Conservation (phyloP, 2,888 invertebrate genomes). For the Gortyna flavago region DNA sequence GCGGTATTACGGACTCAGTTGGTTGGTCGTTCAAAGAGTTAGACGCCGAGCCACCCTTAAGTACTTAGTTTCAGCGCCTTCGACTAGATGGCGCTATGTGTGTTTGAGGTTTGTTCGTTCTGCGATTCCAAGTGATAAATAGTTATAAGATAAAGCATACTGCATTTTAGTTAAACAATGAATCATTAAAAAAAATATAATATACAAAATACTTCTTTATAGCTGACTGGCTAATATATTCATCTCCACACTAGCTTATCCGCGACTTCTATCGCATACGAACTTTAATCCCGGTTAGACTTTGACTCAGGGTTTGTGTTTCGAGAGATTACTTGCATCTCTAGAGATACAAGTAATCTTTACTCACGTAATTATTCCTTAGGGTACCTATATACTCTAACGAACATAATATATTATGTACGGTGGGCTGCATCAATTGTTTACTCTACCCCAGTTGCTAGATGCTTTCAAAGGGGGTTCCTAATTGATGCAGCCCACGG, state of each 20-base stretch:
- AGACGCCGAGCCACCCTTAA: neutral
- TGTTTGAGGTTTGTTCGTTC: neutral
- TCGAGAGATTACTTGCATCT: neutral
- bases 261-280: neutral
- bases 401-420: neutral
- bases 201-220: neutral
- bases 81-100: conserved; percentile 76
- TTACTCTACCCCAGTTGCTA: too few relatives aligned
- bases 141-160: neutral
- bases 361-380: neutral
- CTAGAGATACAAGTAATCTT: neutral
- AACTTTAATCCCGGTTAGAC: neutral
- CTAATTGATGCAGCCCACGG: too few relatives aligned
- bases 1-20: conserved; percentile 21
- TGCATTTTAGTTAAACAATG: neutral
- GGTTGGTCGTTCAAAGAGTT: conserved; percentile 1
- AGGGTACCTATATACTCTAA: neutral
- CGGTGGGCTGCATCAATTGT: too few relatives aligned
- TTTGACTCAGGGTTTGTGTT: neutral
- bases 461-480: too few relatives aligned
- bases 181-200: neutral
- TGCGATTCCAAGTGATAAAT: neutral
- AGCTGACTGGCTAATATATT: neutral
- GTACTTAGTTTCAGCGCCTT: conserved; percentile 64
- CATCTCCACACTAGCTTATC: neutral